Evolutionary conservation across 2,113 vertebrate genomes (phyloP).

Genomic region (Nycticryphes semicollaris): DNA sequence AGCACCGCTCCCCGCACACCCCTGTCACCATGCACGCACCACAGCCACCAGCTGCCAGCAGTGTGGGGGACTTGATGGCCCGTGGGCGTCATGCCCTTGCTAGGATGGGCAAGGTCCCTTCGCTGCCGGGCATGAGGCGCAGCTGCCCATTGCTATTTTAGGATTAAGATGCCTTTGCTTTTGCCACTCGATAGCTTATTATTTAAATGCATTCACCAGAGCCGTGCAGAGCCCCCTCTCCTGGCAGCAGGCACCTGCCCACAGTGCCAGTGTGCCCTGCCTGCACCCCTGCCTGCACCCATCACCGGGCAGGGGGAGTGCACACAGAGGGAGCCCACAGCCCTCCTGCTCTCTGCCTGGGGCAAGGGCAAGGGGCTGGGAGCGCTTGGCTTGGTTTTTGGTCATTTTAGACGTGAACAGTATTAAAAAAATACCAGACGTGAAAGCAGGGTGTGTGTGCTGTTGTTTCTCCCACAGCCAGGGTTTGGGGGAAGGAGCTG

Average conservation of each 20-base stretch:
- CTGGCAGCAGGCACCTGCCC: rapidly evolving
- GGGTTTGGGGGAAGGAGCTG: background rate
- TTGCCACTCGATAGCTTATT: slow-evolving; percentile 11
- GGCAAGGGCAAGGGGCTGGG: background rate
- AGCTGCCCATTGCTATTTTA: slow-evolving; percentile 29
- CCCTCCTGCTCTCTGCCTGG: background rate
- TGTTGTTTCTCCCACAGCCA: background rate
- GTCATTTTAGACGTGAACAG: slow-evolving; percentile 47
- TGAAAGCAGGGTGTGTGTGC: rapidly evolving
- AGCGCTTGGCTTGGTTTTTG: slow-evolving; percentile 37
- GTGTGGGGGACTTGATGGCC: background rate
- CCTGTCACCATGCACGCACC: rapidly evolving
- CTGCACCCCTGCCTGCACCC: background rate
- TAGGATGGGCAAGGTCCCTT: background rate
- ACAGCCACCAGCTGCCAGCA: rapidly evolving
- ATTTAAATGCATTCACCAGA: slow-evolving; percentile 19
- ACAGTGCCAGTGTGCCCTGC: background rate
- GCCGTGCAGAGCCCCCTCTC: rapidly evolving
- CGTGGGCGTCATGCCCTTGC: background rate
- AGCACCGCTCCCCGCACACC: background rate
- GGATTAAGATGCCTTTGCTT: slow-evolving; percentile 39
- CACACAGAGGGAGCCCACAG: rapidly evolving
- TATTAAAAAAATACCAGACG: slow-evolving; percentile 36
- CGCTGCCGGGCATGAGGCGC: background rate
- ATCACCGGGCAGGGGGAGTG: background rate